phyloP scores from a whole-genome alignment of 2,888 invertebrate genomes.

The Cepaea hortensis region DNA sequence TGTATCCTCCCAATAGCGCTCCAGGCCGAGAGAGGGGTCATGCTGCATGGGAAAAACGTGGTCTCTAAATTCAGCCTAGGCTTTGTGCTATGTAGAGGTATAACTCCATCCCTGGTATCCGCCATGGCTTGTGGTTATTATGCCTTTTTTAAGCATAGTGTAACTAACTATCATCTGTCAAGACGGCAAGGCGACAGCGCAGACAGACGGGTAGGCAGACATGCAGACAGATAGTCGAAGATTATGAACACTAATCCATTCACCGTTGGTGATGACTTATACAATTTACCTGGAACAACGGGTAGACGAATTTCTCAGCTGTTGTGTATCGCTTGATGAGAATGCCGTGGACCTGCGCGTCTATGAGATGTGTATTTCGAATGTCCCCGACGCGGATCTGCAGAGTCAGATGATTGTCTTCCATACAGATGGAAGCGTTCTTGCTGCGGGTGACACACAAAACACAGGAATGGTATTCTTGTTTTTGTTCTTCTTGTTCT shows the following conservation, averaged over 20 bases:
- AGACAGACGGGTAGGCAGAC: background rate
- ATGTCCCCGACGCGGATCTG: constrained; percentile 57
- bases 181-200: too few relatives aligned
- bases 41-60: too few relatives aligned
- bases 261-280: background rate
- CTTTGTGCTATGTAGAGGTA: too few relatives aligned
- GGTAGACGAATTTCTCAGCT: constrained; percentile 63
- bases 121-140: too few relatives aligned
- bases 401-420: constrained; percentile 74
- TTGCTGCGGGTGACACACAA: constrained; percentile 79
- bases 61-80: too few relatives aligned
- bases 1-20: too few relatives aligned
- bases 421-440: constrained; percentile 88
- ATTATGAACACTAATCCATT: background rate
- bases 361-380: constrained; percentile 51
- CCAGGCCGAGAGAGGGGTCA: too few relatives aligned
- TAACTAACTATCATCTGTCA: too few relatives aligned
- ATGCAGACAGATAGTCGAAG: background rate
- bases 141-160: too few relatives aligned
- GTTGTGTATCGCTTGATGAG: constrained; percentile 62
- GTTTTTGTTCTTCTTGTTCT: background rate
- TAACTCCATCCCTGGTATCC: too few relatives aligned
- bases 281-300: constrained; percentile 81
- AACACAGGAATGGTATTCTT: background rate
- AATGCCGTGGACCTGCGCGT: constrained; percentile 80